Evolutionary conservation across 2,797 vertebrate genomes (phyloP), one percentile per base, ranked within the genome.

Genomic region (Channa striata): DNA sequence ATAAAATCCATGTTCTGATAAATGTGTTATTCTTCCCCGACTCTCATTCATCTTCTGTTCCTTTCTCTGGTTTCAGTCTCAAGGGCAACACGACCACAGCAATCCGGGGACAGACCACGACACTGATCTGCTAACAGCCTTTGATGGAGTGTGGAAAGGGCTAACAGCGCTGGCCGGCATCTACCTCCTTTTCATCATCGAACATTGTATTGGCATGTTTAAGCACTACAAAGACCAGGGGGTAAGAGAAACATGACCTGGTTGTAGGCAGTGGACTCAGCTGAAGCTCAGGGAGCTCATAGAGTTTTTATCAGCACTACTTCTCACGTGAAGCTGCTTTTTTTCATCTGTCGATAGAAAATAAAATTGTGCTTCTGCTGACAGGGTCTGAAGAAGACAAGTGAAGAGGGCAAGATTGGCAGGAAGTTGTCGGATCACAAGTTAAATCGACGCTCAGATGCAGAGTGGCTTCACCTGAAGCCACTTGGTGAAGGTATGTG

Each of bases 181-280:
- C 91, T 99, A 99, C 87, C 92, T 99, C 42, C 94, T 99, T 49
- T 99, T 99, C 90, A 98, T 99, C 91, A 96, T 99, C 3, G 98
- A 99, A 54, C 97, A 99, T 73, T 98, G 97, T 61, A 94, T 99
- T 39, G 94, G 96, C 77, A 99, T 99, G 96, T 97, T 97, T 89
- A 97, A 99, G 81, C 96, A 98, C 87, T 97, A 96, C 91, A 97
- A 92, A 79, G 96, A 96, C 66, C 94, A 95, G 74, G 89, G 83
- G 95, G 98, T 98, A 79, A 90, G 92, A 40, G 10, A 1, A 25
- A 16, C 56, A 0, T 0, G 19, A 19, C 19, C 40, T 25, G 1
- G 50, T 39, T 59, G 54, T 0, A 30, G 42, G 20, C 13, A 3
- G 17, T 6, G 19, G 44, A 37, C 10, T 2, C 5, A 14, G 17